Evolutionary conservation across 30 jellyfish, hydroid and myxozoan species (phyloP).

Genomic region (Aurelia aurita complex sp. Pacific): DNA sequence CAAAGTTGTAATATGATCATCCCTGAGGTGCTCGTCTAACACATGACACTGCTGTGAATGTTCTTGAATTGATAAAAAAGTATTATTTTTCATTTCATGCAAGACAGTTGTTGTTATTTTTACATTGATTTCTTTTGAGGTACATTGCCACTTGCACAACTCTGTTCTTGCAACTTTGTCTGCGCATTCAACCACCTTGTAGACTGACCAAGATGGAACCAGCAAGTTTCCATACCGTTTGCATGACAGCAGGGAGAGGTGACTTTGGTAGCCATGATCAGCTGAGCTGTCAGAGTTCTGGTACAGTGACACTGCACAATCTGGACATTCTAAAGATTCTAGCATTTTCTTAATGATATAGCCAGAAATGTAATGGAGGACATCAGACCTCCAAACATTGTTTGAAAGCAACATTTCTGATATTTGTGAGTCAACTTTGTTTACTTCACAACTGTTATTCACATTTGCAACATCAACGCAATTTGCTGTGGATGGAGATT

Average conservation of each 20-base stretch:
- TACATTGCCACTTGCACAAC: conserved; percentile 15
- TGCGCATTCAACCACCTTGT: conserved; percentile 18
- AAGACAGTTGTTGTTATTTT: too few species aligned
- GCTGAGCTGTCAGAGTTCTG: too few species aligned
- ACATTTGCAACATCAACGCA: too few species aligned
- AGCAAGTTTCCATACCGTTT: conserved; percentile 35
- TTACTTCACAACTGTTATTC: not conserved
- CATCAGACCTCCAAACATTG: conserved; percentile 30
- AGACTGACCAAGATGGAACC: conserved; percentile 35
- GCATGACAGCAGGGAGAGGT: conserved; percentile 1
- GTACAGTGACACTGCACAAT: conserved; percentile 19
- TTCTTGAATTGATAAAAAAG: too few species aligned
- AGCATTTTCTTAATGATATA: conserved; percentile 8
- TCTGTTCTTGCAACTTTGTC: conserved; percentile 9
- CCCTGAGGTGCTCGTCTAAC: too few species aligned
- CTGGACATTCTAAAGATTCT: conserved; percentile 15
- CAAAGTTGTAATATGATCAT: too few species aligned
- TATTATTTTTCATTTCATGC: too few species aligned
- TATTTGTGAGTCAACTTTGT: not conserved
- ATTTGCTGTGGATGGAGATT: conserved; percentile 28
- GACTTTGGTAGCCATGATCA: not conserved
- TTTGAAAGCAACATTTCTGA: not conserved
- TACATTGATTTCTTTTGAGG: too few species aligned
- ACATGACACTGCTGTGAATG: too few species aligned
- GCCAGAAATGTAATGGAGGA: conserved; percentile 27